Evolutionary conservation across 1,140 invertebrate species (phyloP).

Genomic region (Temnothorax nylanderi): DNA sequence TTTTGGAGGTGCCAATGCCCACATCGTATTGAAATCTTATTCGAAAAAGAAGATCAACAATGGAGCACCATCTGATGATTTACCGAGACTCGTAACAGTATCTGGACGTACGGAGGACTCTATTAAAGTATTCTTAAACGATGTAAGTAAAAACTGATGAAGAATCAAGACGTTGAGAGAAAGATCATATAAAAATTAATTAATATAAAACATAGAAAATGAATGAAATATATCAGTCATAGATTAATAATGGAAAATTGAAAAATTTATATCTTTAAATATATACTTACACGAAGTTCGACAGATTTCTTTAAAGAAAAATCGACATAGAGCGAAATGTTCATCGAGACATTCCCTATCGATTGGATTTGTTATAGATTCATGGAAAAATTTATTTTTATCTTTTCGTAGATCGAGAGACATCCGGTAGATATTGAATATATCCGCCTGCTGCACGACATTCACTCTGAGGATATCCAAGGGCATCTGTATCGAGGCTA

Average conservation of each 20-base stretch:
- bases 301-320: not conserved
- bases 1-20: slow-evolving; percentile 89
- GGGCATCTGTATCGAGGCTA: slow-evolving; percentile 89
- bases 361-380: not conserved
- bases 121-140: slow-evolving; percentile 89
- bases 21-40: slow-evolving; percentile 88
- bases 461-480: slow-evolving; percentile 86
- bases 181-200: not conserved
- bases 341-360: not conserved
- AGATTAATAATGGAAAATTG: not conserved
- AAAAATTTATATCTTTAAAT: not conserved
- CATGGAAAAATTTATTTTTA: slow-evolving; percentile 5
- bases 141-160: slow-evolving; percentile 81
- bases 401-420: slow-evolving; percentile 79
- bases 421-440: slow-evolving; percentile 87
- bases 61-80: slow-evolving; percentile 83
- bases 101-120: slow-evolving; percentile 91
- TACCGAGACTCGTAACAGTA: slow-evolving; percentile 88
- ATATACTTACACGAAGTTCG: not conserved
- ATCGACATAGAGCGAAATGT: not conserved
- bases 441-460: slow-evolving; percentile 85
- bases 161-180: not conserved
- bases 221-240: not conserved
- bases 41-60: slow-evolving; percentile 86
- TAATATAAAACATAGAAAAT: not conserved